Base-by-base conservation (phyloP, 2,113 vertebrate genomes). In the Onychostoma macrolepis region DNA sequence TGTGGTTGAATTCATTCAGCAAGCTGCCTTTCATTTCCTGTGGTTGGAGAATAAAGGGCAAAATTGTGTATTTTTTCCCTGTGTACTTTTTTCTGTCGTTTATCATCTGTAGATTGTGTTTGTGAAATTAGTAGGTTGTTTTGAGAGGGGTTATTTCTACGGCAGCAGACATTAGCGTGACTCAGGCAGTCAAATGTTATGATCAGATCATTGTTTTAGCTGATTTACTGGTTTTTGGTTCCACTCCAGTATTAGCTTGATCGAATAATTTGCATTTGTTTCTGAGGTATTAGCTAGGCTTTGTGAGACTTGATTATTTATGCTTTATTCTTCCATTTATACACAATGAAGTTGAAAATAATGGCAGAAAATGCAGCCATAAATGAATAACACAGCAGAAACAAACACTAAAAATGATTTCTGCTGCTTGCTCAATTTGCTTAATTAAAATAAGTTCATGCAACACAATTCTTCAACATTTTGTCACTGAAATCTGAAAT, bases 1-100 rank as follows among this genome's bases (percentile, higher is more conserved):
- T 86, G 85, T 88, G 90, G 92, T 90, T 91, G 88, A 87, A 89
- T 90, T 87, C 81, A 84, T 89, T 50, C 84, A 78, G 30, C 13
- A 12, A 19, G 10, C 24, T 30, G 26, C 38, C 45, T 86, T 88
- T 88, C 78, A 86, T 88, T 84, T 78, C 38, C n/a, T 0, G 33
- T 26, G 50, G 67, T 45, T 80, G 43, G 10, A 58, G 78, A 38
- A 63, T 30, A 83, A 71, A 41, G 72, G 3, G 19, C 15, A 72
- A 72, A 72, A 74, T 53, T 71, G 48, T 72, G 17, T 56, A 26
- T 26, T 43, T 45, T 50, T 36, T 36, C 33, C 69, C 1, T 75
- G 19, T 61, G 19, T 45, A 12, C 6, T 7, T 21, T n/a, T 41
- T 26, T 6, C 21, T 48, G 17, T 43, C n/a, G 67, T 53, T 30